Evolutionary conservation across 2,113 vertebrate species (phyloP).

Genomic region (Pachycephala philippinensis): DNA sequence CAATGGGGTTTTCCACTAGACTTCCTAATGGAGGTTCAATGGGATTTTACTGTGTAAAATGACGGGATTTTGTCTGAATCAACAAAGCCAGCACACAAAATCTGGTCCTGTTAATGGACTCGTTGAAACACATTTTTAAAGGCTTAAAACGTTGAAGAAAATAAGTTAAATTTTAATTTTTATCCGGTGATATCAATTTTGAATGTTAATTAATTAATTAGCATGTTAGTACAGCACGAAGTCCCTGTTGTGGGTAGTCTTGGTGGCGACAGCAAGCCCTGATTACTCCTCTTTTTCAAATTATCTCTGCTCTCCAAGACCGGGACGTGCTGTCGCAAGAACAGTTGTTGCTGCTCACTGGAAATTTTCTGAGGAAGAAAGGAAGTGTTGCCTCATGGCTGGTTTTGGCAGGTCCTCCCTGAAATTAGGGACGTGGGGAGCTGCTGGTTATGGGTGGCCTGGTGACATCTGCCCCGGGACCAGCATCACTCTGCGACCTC

Average conservation of each 20-base stretch:
- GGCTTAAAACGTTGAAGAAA: not conserved
- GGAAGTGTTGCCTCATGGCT: not conserved
- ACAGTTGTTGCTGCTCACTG: not conserved
- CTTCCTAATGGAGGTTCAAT: not conserved
- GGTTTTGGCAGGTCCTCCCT: not conserved
- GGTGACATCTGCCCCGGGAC: not conserved
- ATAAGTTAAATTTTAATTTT: not conserved
- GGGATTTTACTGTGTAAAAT: not conserved
- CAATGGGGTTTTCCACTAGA: slow-evolving; percentile 4
- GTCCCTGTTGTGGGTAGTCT: not conserved
- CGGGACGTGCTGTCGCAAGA: not conserved
- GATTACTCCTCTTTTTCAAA: not conserved
- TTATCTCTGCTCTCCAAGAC: not conserved
- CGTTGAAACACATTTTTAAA: not conserved
- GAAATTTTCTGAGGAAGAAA: not conserved
- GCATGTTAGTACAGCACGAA: not conserved
- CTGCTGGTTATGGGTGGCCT: not conserved
- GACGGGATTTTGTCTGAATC: not conserved
- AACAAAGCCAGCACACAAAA: not conserved
- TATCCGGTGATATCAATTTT: not conserved
- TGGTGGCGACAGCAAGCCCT: accelerated
- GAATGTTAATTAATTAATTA: not conserved
- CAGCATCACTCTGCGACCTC: not conserved
- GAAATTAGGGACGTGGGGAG: not conserved
- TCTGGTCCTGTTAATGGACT: not conserved